Conservation (phyloP, 2,888 invertebrate species). For the Ephialtes manifestator region DNA sequence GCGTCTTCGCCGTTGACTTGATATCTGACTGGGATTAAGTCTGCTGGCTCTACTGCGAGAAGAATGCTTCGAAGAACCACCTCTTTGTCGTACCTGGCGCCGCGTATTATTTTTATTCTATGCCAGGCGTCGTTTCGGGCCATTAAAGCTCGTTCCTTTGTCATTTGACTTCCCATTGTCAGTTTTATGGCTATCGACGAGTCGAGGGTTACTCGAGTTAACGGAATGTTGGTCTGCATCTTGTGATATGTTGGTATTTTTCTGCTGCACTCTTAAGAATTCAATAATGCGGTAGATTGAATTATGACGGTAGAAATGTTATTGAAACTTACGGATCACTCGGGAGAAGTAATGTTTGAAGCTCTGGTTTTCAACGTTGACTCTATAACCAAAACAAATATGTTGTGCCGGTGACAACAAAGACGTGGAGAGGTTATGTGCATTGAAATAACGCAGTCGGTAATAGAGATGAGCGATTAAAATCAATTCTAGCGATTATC, state of each 20-base stretch:
- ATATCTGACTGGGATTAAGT: conserved; percentile 87
- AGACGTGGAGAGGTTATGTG: neutral
- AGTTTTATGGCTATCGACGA: conserved; percentile 67
- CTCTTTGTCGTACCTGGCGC: conserved; percentile 82
- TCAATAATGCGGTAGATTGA: neutral
- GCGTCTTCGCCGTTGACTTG: conserved; percentile 82
- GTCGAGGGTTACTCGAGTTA: conserved; percentile 59
- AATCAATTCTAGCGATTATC: too few species aligned
- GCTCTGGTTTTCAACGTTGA: neutral
- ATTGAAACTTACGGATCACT: neutral
- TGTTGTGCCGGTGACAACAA: neutral
- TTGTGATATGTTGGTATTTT: conserved; percentile 2
- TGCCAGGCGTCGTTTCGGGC: conserved; percentile 82
- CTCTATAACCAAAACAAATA: neutral
- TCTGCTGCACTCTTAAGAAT: neutral
- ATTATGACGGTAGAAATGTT: neutral
- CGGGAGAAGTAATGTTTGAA: neutral
- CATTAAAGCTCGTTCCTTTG: conserved; percentile 81
- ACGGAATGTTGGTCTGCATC: conserved; percentile 50
- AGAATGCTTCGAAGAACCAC: conserved; percentile 85
- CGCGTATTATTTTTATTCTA: conserved; percentile 79
- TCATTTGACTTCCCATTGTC: conserved; percentile 71
- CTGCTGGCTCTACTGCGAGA: conserved; percentile 85
- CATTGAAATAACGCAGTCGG: too few species aligned
- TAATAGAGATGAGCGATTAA: too few species aligned